Evolutionary conservation across 2,888 invertebrate species (phyloP).

Genomic region (Geophilus truncorum): DNA sequence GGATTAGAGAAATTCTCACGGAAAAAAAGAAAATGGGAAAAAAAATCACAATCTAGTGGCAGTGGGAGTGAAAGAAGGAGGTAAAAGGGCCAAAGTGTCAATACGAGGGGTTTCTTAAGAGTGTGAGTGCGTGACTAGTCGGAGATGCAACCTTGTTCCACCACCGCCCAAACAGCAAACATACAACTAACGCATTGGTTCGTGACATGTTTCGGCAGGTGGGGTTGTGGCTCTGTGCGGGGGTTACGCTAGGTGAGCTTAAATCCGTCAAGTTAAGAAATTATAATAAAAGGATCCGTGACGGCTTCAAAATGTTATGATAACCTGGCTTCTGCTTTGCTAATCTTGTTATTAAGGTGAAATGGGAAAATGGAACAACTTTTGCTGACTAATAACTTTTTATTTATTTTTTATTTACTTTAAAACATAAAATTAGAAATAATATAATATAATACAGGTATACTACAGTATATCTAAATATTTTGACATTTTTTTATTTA

Average conservation of each 20-base stretch:
- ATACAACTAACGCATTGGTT: neutral
- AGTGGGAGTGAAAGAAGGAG: conserved; percentile 18
- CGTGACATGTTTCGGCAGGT: neutral
- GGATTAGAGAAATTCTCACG: conserved; percentile 2
- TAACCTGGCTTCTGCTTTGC: neutral
- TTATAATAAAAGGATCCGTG: neutral
- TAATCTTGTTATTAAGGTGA: neutral
- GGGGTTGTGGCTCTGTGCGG: neutral
- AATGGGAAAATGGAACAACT: neutral
- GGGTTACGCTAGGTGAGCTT: too few relatives aligned
- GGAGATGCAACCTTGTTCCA: neutral
- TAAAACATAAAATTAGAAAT: too few relatives aligned
- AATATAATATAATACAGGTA: too few relatives aligned
- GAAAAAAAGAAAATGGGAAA: neutral
- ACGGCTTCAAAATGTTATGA: neutral
- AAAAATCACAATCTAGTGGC: neutral
- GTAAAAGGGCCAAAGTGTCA: conserved; percentile 10
- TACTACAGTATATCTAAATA: too few relatives aligned
- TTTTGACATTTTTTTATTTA: too few relatives aligned
- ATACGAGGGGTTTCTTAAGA: neutral
- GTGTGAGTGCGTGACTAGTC: conserved; percentile 12
- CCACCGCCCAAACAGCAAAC: conserved; percentile 2
- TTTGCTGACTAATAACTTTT: too few relatives aligned
- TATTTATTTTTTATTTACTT: too few relatives aligned
- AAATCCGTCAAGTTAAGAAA: neutral